Evolutionary conservation across 2,888 invertebrate genomes (phyloP).

Genomic region (Synergus umbraculus): DNA sequence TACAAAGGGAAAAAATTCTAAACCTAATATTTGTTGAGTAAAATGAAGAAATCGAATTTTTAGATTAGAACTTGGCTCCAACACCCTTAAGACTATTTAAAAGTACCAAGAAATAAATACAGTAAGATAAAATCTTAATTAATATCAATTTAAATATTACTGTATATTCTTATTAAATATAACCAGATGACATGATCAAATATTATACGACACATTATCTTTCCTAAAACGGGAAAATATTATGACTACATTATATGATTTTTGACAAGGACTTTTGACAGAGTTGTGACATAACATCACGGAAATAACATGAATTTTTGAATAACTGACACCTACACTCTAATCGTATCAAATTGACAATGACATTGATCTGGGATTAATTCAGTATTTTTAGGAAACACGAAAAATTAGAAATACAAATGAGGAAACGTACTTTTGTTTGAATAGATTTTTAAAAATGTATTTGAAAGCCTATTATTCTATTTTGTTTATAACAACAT

Average conservation of each 20-base stretch:
- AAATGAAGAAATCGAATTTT: too few species aligned
- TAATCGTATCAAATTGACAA: background rate
- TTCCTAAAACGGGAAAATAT: background rate
- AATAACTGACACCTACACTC: background rate
- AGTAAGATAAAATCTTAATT: too few species aligned
- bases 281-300: background rate
- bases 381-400: background rate
- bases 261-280: background rate
- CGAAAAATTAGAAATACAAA: background rate
- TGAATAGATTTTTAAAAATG: too few species aligned
- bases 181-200: background rate
- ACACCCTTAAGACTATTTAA: too few species aligned
- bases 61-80: too few species aligned
- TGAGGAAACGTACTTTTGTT: background rate
- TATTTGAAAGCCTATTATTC: too few species aligned
- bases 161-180: background rate
- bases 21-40: too few species aligned
- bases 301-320: background rate
- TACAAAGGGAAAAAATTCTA: too few species aligned
- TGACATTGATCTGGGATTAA: background rate
- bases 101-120: too few species aligned
- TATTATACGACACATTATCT: background rate
- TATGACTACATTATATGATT: background rate
- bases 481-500: background rate
- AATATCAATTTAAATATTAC: background rate